Base-by-base conservation (phyloP, 2,797 vertebrate species). In the Mus caroli region DNA sequence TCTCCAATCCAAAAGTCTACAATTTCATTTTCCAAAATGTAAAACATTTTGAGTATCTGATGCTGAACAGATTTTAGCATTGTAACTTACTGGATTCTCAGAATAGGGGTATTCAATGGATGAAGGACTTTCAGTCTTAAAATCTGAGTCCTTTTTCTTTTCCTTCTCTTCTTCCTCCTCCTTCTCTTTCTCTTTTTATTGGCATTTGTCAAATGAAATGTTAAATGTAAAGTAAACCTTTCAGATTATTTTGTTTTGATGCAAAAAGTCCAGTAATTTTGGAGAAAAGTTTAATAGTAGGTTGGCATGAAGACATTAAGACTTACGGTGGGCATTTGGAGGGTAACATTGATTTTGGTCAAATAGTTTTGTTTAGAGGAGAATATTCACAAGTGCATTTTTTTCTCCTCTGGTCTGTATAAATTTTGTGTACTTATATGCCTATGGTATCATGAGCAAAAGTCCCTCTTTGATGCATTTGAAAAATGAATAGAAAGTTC, bases 401-500 rank as follows among this genome's bases (percentile, higher is more conserved):
- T n/a, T n/a, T n/a, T n/a, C n/a, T n/a, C n/a, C n/a, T n/a, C n/a
- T n/a, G n/a, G n/a, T 24, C 43, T 92, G 5, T 54, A 58, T 91
- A 54, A 54, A 50, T 71, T 86, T 94, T 86, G 14, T 92, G 54
- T 64, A 80, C 40, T 60, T 94, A 46, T 94, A 46, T 77, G n/a
- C 60, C 69, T 90, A 5, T 80, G 64, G 17, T 67, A 80, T 69
- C 43, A 67, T 76, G 85, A 89, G 1, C 71, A 83, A 31, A 56
- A 76, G 85, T 94, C 4, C 73, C 67, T 56, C 1, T 93, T 93
- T 89, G 64, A 31, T 89, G 7, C 91, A 34, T 64, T 95, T 88
- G 31, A 92, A 90, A 90, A 90, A n/a, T 95, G 56, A 95, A 67
- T 58, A 90, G 75, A 80, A 93, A 95, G 31, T 50, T 83, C 15